Evolutionary conservation across 2,113 vertebrate genomes (phyloP).

Genomic region (Prolemur simus): DNA sequence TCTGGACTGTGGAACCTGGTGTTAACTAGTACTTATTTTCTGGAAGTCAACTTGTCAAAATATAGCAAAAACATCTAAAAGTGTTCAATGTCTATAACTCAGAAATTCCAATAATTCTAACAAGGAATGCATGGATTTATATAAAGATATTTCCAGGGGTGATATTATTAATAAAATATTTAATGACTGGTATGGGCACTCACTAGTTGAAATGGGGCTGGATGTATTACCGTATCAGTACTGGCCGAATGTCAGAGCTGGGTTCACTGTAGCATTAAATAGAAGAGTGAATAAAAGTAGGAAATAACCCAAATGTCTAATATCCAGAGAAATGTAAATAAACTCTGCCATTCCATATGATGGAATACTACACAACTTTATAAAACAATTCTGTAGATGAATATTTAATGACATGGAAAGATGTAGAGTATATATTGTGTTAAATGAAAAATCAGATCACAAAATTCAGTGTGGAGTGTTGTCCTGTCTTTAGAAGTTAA

Average conservation of each 20-base stretch:
- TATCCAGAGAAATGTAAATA: neutral
- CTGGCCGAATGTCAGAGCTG: too few relatives aligned
- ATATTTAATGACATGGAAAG: neutral
- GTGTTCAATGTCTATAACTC: neutral
- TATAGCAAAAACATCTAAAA: neutral
- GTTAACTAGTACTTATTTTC: neutral
- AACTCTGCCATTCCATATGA: neutral
- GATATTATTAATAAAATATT: neutral
- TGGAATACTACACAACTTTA: neutral
- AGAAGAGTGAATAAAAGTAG: neutral
- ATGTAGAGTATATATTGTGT: neutral
- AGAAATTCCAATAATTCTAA: neutral
- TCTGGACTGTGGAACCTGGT: neutral
- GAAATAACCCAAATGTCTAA: neutral
- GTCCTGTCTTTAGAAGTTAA: neutral
- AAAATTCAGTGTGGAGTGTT: neutral
- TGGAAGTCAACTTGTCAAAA: neutral
- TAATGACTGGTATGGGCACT: neutral
- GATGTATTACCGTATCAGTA: neutral
- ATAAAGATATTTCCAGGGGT: neutral
- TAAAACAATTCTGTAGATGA: neutral
- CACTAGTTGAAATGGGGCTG: neutral
- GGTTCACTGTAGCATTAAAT: neutral
- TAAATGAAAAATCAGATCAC: neutral
- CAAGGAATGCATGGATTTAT: neutral